Conservation (phyloP, 2,888 invertebrate genomes). For the Drosophila yooni region DNA sequence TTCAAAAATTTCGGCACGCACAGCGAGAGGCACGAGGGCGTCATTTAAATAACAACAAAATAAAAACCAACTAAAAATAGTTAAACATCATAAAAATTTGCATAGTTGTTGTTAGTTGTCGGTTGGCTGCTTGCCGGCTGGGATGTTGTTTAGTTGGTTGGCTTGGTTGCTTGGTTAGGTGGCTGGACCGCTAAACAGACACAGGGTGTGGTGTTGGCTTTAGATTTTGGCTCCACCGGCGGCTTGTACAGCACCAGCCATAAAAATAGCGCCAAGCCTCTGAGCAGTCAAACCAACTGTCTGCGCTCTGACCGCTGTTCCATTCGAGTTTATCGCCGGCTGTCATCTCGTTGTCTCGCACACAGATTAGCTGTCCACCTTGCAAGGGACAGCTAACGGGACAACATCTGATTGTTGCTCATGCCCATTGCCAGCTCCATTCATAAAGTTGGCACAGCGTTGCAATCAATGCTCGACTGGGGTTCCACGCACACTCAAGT, state of each 20-base stretch:
- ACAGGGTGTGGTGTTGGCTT: conserved; percentile 52
- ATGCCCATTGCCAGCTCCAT: conserved; percentile 14
- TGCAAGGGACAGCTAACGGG: conserved; percentile 47
- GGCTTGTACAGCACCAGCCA: conserved; percentile 52
- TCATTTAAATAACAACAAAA: conserved; percentile 79
- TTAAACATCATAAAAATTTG: conserved; percentile 78
- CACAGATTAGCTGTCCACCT: conserved; percentile 57
- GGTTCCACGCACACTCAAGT: not conserved
- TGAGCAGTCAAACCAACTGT: conserved; percentile 15
- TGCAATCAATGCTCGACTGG: conserved; percentile 11
- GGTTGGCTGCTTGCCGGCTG: conserved; percentile 45
- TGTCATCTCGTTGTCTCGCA: conserved; percentile 70
- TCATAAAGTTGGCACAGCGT: conserved; percentile 35
- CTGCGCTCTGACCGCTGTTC: conserved; percentile 28
- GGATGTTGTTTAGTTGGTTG: conserved; percentile 56
- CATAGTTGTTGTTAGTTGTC: conserved; percentile 78
- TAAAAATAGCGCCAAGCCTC: conserved; percentile 75
- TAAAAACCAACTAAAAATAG: conserved; percentile 76
- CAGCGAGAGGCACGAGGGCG: conserved; percentile 58
- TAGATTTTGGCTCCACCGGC: conserved; percentile 10
- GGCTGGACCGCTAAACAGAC: conserved; percentile 26
- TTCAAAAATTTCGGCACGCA: conserved; percentile 23
- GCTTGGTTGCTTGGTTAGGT: conserved; percentile 23
- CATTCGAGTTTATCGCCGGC: conserved; percentile 60
- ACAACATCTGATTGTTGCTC: conserved; percentile 10